These are phyloP conservation scores for Brachionus manjavacas DNA, from an alignment of 1,140 invertebrate genomes.

Conservation along the genomic window DNA sequence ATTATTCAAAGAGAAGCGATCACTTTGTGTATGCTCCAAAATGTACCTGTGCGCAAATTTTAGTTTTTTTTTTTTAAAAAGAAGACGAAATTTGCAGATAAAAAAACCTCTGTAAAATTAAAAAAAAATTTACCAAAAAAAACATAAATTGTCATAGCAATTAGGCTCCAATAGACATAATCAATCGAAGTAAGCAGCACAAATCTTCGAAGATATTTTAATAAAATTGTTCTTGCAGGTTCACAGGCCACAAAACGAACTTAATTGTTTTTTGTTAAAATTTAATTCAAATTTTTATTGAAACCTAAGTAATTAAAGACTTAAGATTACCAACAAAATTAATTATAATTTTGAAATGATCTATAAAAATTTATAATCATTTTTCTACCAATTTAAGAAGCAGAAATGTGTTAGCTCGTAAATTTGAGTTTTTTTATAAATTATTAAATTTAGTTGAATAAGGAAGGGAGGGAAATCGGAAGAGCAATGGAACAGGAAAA, in stretches of 20 bases:
- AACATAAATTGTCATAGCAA: slow-evolving; percentile 69
- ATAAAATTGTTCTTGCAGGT: slow-evolving; percentile 49
- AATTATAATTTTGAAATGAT: too few relatives aligned
- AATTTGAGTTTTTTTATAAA: too few relatives aligned
- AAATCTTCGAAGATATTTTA: slow-evolving; percentile 59
- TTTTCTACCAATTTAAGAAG: too few relatives aligned
- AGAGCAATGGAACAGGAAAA: too few relatives aligned
- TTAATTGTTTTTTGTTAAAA: background rate
- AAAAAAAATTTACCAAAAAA: slow-evolving; percentile 59
- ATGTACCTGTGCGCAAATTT: background rate
- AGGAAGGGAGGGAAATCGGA: too few relatives aligned
- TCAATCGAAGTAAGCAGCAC: slow-evolving; percentile 71
- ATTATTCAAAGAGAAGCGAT: background rate
- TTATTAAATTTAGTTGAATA: too few relatives aligned
- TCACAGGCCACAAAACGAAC: slow-evolving; percentile 1
- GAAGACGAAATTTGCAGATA: background rate
- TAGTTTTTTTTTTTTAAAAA: background rate
- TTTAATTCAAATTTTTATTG: too few relatives aligned
- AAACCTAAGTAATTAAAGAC: too few relatives aligned
- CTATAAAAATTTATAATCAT: too few relatives aligned
- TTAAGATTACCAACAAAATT: too few relatives aligned
- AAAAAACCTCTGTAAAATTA: background rate
- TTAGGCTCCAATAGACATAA: slow-evolving; percentile 68
- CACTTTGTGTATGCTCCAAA: background rate
- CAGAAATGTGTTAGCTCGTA: too few relatives aligned